phyloP scores from a whole-genome alignment of 30 jellyfish, hydroid and myxozoan genomes.

The Turritopsis rubra region DNA sequence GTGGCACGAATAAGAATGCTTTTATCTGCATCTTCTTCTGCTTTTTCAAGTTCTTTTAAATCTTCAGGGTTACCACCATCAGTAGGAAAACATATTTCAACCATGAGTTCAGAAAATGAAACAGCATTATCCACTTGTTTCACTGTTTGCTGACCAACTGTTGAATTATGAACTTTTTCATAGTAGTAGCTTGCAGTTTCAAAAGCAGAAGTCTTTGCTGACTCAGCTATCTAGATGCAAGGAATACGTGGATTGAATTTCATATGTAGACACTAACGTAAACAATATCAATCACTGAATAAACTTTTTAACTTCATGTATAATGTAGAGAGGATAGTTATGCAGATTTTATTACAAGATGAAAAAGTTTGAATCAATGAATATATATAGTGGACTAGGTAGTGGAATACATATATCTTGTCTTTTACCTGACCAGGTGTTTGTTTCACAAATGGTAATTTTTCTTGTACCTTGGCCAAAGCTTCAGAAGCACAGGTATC shows the following conservation, averaged over 20 bases:
- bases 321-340: too few species aligned
- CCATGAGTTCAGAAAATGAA: slow-evolving; percentile 91
- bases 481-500: slow-evolving; percentile 85
- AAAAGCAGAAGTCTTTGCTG: slow-evolving; percentile 52
- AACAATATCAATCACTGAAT: not conserved
- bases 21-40: slow-evolving; percentile 73
- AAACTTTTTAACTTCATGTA: not conserved
- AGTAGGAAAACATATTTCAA: slow-evolving; percentile 93
- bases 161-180: slow-evolving; percentile 20
- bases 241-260: not conserved
- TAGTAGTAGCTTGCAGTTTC: slow-evolving; percentile 23
- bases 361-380: too few species aligned
- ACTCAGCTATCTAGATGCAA: slow-evolving; percentile 71
- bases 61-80: slow-evolving; percentile 80
- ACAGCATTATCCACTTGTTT: slow-evolving; percentile 93
- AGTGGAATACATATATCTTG: too few species aligned
- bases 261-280: not conserved
- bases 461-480: slow-evolving; percentile 89
- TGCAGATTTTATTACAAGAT: not conserved
- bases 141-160: slow-evolving; percentile 40
- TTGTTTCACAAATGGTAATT: slow-evolving; percentile 69
- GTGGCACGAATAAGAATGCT: slow-evolving; percentile 56
- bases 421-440: slow-evolving; percentile 95
- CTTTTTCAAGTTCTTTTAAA: slow-evolving; percentile 79
- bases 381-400: too few species aligned